Percentiles rank a stretch among this genome's conserved stretches.
Conservation (phyloP, 1,140 invertebrate species). For the Meloidogyne floridensis region DNA sequence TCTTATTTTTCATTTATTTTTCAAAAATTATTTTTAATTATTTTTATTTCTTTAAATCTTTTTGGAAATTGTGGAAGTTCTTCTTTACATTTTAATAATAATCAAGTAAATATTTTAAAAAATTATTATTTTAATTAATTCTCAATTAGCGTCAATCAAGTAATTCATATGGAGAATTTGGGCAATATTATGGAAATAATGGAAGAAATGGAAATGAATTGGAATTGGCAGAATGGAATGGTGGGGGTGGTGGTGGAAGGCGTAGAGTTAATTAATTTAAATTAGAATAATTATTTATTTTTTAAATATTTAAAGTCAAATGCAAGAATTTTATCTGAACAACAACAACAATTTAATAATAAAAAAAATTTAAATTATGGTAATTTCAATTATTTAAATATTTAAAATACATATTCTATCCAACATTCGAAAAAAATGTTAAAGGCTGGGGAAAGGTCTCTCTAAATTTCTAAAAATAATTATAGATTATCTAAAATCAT, state of each 20-base stretch:
- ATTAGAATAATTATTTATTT: background rate
- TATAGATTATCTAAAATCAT: too few relatives aligned
- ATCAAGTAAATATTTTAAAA: background rate
- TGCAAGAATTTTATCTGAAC: background rate
- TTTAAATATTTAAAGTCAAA: too few relatives aligned
- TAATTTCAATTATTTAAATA: background rate
- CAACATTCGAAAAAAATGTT: too few relatives aligned
- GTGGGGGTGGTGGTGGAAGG: background rate
- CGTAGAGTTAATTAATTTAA: background rate
- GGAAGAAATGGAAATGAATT: background rate
- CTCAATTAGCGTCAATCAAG: too few relatives aligned
- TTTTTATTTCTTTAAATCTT: background rate
- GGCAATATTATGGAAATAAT: constrained; percentile 3
- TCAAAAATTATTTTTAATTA: background rate
- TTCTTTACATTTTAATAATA: background rate
- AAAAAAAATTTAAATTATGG: background rate
- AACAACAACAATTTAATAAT: background rate
- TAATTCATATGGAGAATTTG: background rate
- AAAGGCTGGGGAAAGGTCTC: too few relatives aligned
- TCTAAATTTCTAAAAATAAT: too few relatives aligned
- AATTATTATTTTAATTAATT: background rate
- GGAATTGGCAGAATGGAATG: background rate
- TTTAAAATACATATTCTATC: too few relatives aligned
- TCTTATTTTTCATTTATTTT: background rate
- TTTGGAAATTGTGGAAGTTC: background rate